These are phyloP conservation scores for Notamacropus eugenii DNA, from an alignment of 2,797 vertebrate species.

Conservation along the genomic window DNA sequence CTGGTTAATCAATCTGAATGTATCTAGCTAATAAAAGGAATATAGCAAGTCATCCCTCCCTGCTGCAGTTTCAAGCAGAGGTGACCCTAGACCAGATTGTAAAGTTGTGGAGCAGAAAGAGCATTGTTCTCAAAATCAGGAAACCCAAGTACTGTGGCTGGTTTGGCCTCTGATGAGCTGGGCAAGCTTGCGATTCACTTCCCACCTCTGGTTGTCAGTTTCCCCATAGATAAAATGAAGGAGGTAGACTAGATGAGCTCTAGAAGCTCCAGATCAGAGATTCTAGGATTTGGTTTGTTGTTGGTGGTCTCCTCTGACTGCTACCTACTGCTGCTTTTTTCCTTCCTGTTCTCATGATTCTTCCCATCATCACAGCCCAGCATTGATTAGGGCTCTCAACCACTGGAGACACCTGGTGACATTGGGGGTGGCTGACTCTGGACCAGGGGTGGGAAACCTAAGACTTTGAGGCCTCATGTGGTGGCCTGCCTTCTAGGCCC, in stretches of 20 bases:
- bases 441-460: no score
- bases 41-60: constrained; percentile 28
- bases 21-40: not conserved
- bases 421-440: not conserved
- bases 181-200: not conserved
- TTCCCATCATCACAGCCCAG: not conserved
- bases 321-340: not conserved
- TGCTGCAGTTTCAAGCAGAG: not conserved
- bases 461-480: no score
- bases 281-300: not conserved
- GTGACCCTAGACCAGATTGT: not conserved
- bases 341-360: not conserved
- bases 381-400: not conserved
- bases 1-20: not conserved
- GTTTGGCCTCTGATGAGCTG: not conserved
- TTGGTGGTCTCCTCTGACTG: not conserved
- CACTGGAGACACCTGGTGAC: not conserved
- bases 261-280: not conserved
- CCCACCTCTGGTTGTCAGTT: not conserved
- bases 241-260: not conserved
- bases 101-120: not conserved
- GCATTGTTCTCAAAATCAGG: not conserved
- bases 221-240: not conserved
- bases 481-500: no score
- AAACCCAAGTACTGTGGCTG: not conserved